A percentile compares a stretch with the other conserved stretches of the same genome.
phyloP scores from a whole-genome alignment of 2,888 invertebrate genomes.

The Yponomeuta sedellus region DNA sequence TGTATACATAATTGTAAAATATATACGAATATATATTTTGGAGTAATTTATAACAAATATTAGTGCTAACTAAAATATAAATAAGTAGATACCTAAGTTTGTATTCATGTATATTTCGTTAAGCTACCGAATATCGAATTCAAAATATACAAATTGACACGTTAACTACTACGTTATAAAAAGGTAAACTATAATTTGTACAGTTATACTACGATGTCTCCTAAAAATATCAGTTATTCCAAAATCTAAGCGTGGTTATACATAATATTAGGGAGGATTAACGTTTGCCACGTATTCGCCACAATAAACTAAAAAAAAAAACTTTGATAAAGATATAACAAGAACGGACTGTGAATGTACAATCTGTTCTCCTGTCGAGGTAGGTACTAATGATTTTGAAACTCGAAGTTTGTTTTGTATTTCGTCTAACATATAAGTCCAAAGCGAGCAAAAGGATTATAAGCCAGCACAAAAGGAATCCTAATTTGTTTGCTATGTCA shows the following conservation, averaged over 20 bases:
- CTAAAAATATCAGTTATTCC: slow-evolving; percentile 20
- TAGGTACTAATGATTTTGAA: not conserved
- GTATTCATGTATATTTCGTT: slow-evolving; percentile 24
- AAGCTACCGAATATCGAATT: slow-evolving; percentile 22
- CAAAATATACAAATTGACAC: slow-evolving; percentile 33
- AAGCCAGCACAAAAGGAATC: not conserved
- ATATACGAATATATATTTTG: slow-evolving; percentile 4
- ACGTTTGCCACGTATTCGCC: too few relatives aligned
- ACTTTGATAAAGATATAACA: too few relatives aligned
- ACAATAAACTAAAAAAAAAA: too few relatives aligned
- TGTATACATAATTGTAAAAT: not conserved
- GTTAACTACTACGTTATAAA: slow-evolving; percentile 34
- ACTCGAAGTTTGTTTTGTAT: not conserved
- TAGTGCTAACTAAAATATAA: not conserved
- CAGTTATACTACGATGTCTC: slow-evolving; percentile 38
- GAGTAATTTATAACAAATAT: not conserved
- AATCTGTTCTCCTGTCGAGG: too few relatives aligned
- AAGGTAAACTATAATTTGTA: slow-evolving; percentile 47
- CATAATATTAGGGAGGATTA: too few relatives aligned
- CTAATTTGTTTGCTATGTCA: slow-evolving; percentile 11
- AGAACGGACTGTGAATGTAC: too few relatives aligned
- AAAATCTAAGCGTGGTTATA: too few relatives aligned
- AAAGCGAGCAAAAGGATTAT: slow-evolving; percentile 6
- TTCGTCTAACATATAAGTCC: not conserved
- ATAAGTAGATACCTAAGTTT: not conserved